These are phyloP conservation scores for Leptinotarsa lineolata DNA, from an alignment of 1,140 invertebrate species.

Conservation along the genomic window DNA sequence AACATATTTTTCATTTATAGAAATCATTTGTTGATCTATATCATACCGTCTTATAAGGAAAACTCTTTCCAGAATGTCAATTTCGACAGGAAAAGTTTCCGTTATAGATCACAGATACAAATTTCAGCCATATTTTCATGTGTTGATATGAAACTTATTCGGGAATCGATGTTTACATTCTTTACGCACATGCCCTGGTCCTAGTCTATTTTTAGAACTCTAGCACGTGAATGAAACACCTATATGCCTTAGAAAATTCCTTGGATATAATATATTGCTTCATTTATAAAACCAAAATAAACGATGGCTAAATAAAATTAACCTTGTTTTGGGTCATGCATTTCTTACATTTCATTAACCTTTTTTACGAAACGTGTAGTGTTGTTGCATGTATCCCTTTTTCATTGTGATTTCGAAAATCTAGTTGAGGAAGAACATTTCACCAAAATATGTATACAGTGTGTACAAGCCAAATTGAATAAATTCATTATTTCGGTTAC, in stretches of 20 bases:
- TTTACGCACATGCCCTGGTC: background rate
- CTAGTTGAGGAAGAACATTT: too few relatives aligned
- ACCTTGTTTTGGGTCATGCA: constrained; percentile 5
- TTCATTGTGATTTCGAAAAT: too few relatives aligned
- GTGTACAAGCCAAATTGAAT: too few relatives aligned
- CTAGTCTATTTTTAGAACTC: background rate
- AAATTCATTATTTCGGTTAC: too few relatives aligned
- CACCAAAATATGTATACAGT: too few relatives aligned
- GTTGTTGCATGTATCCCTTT: too few relatives aligned
- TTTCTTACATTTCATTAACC: constrained; percentile 8
- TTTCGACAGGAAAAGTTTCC: too few relatives aligned
- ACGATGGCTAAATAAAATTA: background rate
- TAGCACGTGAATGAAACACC: background rate
- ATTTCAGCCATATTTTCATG: background rate
- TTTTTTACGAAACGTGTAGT: background rate
- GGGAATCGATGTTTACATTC: background rate
- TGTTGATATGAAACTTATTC: constrained; percentile 3
- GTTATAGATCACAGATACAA: background rate
- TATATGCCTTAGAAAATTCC: background rate
- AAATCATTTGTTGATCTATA: too few relatives aligned
- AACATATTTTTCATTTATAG: too few relatives aligned
- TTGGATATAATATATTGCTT: background rate
- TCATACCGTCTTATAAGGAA: too few relatives aligned
- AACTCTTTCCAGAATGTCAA: too few relatives aligned
- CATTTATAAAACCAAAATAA: constrained; percentile 7